Evolutionary conservation across 2,797 vertebrate genomes (phyloP).

Genomic region (Threskiornis aethiopicus): DNA sequence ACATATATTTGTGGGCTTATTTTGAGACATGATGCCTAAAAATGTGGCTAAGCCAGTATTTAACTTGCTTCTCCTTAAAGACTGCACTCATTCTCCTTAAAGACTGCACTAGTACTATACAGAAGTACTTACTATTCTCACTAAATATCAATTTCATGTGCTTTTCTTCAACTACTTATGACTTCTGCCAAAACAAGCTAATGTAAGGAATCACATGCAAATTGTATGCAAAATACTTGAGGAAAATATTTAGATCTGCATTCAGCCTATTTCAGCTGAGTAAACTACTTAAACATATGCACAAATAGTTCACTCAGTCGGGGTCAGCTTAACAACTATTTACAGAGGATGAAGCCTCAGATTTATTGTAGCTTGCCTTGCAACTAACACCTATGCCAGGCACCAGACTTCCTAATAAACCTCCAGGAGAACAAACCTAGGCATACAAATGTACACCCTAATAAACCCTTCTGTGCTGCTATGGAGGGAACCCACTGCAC

Average conservation of each 20-base stretch:
- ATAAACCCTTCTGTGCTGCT: not conserved
- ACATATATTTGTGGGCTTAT: not conserved
- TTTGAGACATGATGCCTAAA: not conserved
- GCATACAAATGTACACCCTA: rapidly evolving
- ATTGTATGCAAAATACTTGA: not conserved
- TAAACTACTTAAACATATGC: not conserved
- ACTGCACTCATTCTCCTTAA: not conserved
- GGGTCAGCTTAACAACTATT: constrained; percentile 1
- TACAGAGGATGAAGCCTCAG: not conserved
- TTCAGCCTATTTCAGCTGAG: not conserved
- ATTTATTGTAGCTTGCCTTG: not conserved
- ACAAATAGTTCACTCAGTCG: not conserved
- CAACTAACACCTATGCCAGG: not conserved
- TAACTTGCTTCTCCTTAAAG: not conserved
- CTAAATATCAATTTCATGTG: not conserved
- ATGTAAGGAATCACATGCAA: not conserved
- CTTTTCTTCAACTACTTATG: not conserved
- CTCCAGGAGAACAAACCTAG: not conserved
- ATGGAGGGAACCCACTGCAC: not conserved
- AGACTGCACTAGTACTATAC: not conserved
- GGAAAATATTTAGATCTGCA: not conserved
- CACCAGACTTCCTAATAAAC: not conserved
- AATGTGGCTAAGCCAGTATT: not conserved
- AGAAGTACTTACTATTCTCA: not conserved
- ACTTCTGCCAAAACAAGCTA: not conserved